Base-by-base conservation (phyloP, 2,888 invertebrate species). In the Pecten maximus region DNA sequence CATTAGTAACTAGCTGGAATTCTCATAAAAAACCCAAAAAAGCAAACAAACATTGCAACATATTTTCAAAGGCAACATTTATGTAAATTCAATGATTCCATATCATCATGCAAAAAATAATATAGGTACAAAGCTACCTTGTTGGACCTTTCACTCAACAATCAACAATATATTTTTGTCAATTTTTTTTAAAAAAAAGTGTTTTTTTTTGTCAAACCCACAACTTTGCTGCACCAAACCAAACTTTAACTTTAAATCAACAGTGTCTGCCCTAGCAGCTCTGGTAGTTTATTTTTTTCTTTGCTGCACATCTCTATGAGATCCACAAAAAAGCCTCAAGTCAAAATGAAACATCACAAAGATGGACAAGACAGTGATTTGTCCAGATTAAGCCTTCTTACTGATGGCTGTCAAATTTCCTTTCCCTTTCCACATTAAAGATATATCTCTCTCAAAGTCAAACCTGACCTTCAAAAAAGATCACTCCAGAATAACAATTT, bases 1-100 rank as follows among this genome's bases (percentile, higher is more conserved):
- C 74, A 74, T 74, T 28, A 74, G 74, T 74, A 74, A 74, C 74
- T 74, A 74, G 74, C 74, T 74, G 74, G 74, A 74, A 74, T 74
- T 74, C 28, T 74, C 23, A 35, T 35, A 35, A 74, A 60, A 74
- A 74, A 74, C 28, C 28, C 28, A 74, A 74, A 74, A 74, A 74
- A 74, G 15, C 60, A 60, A 74, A 35, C 74, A 74, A 74, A 74
- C 74, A 74, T 74, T 74, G 74, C 74, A 74, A 74, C 74, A 74
- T 74, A 74, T 74, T 74, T 28, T 74, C 35, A 74, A 74, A 74
- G 74, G 74, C 74, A 74, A 74, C 74, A 74, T 74, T 74, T 74
- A 74, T 74, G 74, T 74, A 74, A 74, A 74, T 28, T 74, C 74
- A 74, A 74, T 74, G 74, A 74, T 74, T 74, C 74, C 35, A 35